These are phyloP conservation scores for Junonia oenone DNA, from an alignment of 2,888 invertebrate species.

Conservation along the genomic window DNA sequence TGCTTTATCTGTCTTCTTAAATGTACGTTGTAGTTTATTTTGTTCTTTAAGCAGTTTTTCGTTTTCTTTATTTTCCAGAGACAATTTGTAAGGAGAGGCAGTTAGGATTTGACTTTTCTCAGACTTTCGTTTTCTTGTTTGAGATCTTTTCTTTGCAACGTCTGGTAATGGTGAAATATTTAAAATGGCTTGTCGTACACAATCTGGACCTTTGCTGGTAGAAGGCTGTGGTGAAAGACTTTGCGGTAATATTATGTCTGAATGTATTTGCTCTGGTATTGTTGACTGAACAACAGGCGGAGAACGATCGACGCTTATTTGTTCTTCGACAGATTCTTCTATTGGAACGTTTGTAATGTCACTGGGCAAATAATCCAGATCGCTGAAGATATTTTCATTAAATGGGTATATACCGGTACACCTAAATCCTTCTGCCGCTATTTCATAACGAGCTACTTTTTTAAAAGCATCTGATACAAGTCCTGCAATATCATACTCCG, in stretches of 20 bases:
- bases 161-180: conserved; percentile 27
- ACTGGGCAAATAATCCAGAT: conserved; percentile 4
- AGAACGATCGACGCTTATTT: neutral
- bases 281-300: too few relatives aligned
- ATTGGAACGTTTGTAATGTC: conserved; percentile 8
- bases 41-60: too few relatives aligned
- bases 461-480: conserved; percentile 4
- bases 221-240: neutral
- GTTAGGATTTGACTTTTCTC: conserved; percentile 12
- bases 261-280: too few relatives aligned
- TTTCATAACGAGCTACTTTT: conserved; percentile 1
- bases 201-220: conserved; percentile 7
- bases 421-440: neutral
- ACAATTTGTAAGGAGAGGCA: conserved; percentile 13
- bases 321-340: neutral
- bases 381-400: conserved; percentile 3
- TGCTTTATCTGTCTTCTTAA: too few relatives aligned
- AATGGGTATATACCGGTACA: conserved; percentile 1
- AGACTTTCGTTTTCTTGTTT: conserved; percentile 17
- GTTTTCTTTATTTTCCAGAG: conserved; percentile 7
- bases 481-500: conserved; percentile 29
- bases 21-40: too few relatives aligned
- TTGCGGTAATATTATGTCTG: too few relatives aligned
- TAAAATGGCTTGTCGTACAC: too few relatives aligned
- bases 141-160: conserved; percentile 23